phyloP scores from a whole-genome alignment of 2,113 vertebrate species.

The Perca schrenkii region DNA sequence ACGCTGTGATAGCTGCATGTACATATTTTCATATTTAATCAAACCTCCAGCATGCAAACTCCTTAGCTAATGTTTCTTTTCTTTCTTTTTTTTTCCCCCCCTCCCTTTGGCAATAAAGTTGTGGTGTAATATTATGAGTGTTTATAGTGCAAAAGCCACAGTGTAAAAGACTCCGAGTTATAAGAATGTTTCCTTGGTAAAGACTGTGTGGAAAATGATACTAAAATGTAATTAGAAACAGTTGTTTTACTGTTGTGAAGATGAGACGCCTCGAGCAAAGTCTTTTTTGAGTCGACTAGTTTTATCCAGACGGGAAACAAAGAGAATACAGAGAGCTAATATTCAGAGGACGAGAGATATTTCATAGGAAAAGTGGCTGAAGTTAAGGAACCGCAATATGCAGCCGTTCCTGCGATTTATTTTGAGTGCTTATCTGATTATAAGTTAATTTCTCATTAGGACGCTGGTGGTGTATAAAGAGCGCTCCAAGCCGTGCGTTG shows the following conservation, averaged over 20 bases:
- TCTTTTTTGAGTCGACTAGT: slow-evolving; percentile 46
- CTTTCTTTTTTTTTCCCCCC: slow-evolving; percentile 35
- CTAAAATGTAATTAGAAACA: slow-evolving; percentile 84
- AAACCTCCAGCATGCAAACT: slow-evolving; percentile 31
- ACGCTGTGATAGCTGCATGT: background rate
- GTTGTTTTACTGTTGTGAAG: slow-evolving; percentile 73
- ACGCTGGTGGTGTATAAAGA: slow-evolving; percentile 21
- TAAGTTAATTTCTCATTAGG: slow-evolving; percentile 66
- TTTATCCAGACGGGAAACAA: slow-evolving; percentile 54
- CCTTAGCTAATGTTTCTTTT: slow-evolving; percentile 44
- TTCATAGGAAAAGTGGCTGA: slow-evolving; percentile 51
- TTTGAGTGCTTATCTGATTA: slow-evolving; percentile 72
- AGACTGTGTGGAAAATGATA: slow-evolving; percentile 78
- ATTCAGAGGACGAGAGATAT: slow-evolving; percentile 50
- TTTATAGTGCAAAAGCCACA: slow-evolving; percentile 77
- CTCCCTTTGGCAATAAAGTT: slow-evolving; percentile 65
- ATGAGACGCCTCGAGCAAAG: slow-evolving; percentile 69
- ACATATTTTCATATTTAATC: slow-evolving; percentile 36
- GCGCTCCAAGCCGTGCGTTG: slow-evolving; percentile 56
- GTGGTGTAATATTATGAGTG: slow-evolving; percentile 72
- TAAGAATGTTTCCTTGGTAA: slow-evolving; percentile 82
- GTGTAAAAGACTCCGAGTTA: slow-evolving; percentile 75
- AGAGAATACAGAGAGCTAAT: slow-evolving; percentile 47
- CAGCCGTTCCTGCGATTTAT: slow-evolving; percentile 53
- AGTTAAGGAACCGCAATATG: slow-evolving; percentile 47